These are phyloP conservation scores for Cephus rjabovi DNA, from an alignment of 2,888 invertebrate species.

Conservation along the genomic window DNA sequence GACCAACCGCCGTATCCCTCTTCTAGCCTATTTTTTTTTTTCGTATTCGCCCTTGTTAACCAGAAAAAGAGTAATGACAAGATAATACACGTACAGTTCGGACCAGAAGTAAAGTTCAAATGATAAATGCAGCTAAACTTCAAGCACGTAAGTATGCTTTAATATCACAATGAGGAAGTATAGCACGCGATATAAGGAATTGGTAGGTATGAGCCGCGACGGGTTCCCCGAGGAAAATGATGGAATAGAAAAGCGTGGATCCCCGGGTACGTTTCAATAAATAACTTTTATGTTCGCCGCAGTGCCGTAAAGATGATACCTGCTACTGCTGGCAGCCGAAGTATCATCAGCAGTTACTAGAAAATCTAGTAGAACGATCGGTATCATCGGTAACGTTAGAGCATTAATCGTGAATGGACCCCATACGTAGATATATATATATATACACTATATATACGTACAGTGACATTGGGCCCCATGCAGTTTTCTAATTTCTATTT, in stretches of 20 bases:
- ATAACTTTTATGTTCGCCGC: slow-evolving; percentile 32
- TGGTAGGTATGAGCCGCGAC: neutral
- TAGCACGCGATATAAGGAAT: neutral
- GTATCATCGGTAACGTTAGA: neutral
- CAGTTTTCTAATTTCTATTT: slow-evolving; percentile 44
- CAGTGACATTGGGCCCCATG: slow-evolving; percentile 7
- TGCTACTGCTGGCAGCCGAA: neutral
- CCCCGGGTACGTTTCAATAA: slow-evolving; percentile 26
- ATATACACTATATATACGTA: neutral
- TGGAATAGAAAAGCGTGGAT: neutral
- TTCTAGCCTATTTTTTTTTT: neutral
- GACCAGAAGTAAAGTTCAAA: neutral
- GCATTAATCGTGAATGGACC: neutral
- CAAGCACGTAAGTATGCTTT: neutral
- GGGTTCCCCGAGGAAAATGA: neutral
- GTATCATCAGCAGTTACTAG: neutral
- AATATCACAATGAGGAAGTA: neutral
- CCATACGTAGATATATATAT: neutral
- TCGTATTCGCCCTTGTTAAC: neutral
- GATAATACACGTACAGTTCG: neutral
- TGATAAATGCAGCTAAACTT: neutral
- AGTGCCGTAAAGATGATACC: slow-evolving; percentile 14
- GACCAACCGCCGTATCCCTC: neutral
- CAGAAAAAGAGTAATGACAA: neutral
- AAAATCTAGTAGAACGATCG: neutral